phyloP scores from a whole-genome alignment of 37 sponge, comb jelly and placozoan species.

The Mnemiopsis leidyi region DNA sequence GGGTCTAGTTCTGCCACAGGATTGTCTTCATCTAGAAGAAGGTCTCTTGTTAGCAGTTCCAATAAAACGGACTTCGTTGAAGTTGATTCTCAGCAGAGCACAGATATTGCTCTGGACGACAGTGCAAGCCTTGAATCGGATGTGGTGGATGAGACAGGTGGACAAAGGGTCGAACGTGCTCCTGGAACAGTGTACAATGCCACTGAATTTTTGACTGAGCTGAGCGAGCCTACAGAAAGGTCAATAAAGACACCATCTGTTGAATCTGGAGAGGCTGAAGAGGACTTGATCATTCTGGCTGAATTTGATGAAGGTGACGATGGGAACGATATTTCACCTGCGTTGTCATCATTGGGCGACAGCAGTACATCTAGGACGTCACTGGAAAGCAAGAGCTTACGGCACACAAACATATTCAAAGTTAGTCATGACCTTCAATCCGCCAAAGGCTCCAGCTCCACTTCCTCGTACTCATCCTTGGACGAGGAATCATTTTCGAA shows the following conservation, averaged over 20 bases:
- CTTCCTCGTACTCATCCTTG: too few relatives aligned
- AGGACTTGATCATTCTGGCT: neutral
- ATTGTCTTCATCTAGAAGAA: neutral
- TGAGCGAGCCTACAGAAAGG: neutral
- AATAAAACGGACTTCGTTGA: neutral
- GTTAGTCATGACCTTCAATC: neutral
- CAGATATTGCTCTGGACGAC: neutral
- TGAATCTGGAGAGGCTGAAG: neutral
- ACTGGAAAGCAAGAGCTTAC: neutral
- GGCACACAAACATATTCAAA: neutral
- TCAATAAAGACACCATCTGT: neutral
- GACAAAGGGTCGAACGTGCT: neutral
- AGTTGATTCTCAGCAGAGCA: neutral
- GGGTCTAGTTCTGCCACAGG: neutral
- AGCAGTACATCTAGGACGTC: neutral
- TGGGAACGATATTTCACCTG: neutral
- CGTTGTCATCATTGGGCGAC: too few relatives aligned
- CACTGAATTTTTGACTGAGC: neutral
- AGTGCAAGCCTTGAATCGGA: neutral
- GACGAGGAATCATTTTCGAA: neutral
- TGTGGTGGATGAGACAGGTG: neutral
- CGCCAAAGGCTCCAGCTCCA: neutral
- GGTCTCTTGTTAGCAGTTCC: neutral
- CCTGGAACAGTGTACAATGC: neutral
- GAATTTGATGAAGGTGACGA: too few relatives aligned